Evolutionary conservation across 92 coral and sea anemone species (phyloP).

Genomic region (Virgularia gustaviana): DNA sequence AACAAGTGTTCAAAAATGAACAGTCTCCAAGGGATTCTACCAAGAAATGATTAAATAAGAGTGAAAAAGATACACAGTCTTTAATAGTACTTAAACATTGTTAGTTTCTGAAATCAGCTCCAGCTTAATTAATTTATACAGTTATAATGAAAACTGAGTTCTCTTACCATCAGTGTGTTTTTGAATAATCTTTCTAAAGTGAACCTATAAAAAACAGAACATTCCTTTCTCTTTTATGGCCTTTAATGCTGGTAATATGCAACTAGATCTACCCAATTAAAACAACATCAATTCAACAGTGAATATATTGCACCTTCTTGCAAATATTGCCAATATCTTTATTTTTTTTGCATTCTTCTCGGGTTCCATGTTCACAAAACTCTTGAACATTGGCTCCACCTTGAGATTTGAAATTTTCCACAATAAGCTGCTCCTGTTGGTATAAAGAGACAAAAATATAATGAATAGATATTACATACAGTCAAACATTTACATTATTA

Average conservation of each 20-base stretch:
- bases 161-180: conserved; percentile 94
- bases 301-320: conserved; percentile 59
- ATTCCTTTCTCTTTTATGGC: neutral
- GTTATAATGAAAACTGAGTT: neutral
- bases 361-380: conserved; percentile 97
- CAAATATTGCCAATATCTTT: conserved; percentile 65
- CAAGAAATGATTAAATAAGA: conserved; percentile 5
- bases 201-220: conserved; percentile 55
- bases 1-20: conserved; percentile 93
- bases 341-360: conserved; percentile 82
- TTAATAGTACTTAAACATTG: neutral
- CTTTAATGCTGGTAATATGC: neutral
- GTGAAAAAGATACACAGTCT: neutral
- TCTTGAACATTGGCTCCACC: conserved; percentile 99
- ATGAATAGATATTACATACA: neutral
- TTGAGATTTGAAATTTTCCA: conserved; percentile 91
- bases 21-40: conserved; percentile 98
- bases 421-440: conserved; percentile 79
- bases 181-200: conserved; percentile 90
- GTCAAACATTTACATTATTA: neutral
- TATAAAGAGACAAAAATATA: neutral
- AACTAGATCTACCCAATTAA: neutral
- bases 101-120: neutral
- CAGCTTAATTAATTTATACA: neutral
- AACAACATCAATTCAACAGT: neutral